phyloP scores from a whole-genome alignment of 1,140 invertebrate genomes.

The Melipona quadrifasciata region DNA sequence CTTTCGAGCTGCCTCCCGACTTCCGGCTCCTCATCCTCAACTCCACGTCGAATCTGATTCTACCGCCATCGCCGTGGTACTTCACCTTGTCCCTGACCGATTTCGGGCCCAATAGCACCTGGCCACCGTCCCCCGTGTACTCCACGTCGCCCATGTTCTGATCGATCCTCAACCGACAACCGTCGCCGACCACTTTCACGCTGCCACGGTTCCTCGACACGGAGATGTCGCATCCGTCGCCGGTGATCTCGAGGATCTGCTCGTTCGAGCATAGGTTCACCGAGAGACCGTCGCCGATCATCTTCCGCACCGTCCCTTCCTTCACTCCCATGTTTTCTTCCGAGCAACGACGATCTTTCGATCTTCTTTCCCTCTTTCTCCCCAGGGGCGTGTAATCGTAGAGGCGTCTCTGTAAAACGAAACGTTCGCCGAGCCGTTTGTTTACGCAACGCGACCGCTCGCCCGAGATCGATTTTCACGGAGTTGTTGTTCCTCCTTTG shows the following conservation, averaged over 20 bases:
- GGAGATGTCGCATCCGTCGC: conserved; percentile 72
- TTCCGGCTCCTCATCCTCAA: neutral
- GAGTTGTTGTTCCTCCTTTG: neutral
- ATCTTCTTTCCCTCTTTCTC: neutral
- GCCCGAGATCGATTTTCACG: neutral
- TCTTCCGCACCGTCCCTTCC: neutral
- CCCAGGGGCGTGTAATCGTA: neutral
- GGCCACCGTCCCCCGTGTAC: conserved; percentile 74
- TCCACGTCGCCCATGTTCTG: conserved; percentile 71
- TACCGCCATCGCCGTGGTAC: conserved; percentile 71
- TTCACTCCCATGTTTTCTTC: neutral
- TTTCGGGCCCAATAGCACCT: conserved; percentile 63
- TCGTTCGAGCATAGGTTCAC: conserved; percentile 65
- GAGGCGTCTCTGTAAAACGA: conserved; percentile 29
- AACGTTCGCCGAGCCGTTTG: neutral
- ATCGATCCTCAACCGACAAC: conserved; percentile 64
- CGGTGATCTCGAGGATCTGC: conserved; percentile 59
- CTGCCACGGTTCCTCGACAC: conserved; percentile 67
- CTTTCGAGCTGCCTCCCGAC: neutral
- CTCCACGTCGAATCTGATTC: conserved; percentile 41
- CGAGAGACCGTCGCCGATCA: conserved; percentile 69
- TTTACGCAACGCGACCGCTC: neutral
- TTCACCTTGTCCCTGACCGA: conserved; percentile 60
- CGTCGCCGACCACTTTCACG: conserved; percentile 73
- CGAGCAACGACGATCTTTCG: neutral